phyloP scores from a whole-genome alignment of 2,113 vertebrate genomes.

The Apus apus region DNA sequence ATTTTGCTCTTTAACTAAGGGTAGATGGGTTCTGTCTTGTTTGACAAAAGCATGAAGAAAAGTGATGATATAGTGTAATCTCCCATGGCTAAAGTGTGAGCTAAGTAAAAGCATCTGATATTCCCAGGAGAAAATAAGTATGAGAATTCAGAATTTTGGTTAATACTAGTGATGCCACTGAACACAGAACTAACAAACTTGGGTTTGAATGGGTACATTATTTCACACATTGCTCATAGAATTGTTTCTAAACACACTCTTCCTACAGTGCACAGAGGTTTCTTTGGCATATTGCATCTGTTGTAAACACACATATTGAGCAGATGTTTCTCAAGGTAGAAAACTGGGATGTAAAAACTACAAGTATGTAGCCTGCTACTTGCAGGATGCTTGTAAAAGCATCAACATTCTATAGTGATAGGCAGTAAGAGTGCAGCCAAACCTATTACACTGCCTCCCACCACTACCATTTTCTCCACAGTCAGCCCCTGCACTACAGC shows the following conservation, averaged over 20 bases:
- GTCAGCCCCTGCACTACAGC: fast-evolving
- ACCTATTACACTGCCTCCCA: neutral
- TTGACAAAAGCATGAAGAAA: neutral
- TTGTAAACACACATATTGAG: neutral
- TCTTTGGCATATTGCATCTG: neutral
- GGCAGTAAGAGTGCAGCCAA: neutral
- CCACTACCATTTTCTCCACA: neutral
- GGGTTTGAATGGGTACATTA: neutral
- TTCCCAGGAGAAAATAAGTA: neutral
- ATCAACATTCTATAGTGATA: too few relatives aligned
- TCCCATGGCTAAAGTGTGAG: neutral
- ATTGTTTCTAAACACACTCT: neutral
- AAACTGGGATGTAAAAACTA: neutral
- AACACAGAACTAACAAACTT: neutral
- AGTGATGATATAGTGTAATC: neutral
- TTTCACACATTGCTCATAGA: neutral
- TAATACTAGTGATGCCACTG: neutral
- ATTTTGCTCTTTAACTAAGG: neutral
- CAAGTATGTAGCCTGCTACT: neutral
- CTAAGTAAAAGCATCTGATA: neutral
- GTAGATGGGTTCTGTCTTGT: neutral
- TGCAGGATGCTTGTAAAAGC: neutral
- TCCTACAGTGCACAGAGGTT: neutral
- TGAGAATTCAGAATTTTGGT: neutral
- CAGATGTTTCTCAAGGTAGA: neutral